Evolutionary conservation across 2,888 invertebrate genomes (phyloP).

Genomic region (Harpalus rubripes): DNA sequence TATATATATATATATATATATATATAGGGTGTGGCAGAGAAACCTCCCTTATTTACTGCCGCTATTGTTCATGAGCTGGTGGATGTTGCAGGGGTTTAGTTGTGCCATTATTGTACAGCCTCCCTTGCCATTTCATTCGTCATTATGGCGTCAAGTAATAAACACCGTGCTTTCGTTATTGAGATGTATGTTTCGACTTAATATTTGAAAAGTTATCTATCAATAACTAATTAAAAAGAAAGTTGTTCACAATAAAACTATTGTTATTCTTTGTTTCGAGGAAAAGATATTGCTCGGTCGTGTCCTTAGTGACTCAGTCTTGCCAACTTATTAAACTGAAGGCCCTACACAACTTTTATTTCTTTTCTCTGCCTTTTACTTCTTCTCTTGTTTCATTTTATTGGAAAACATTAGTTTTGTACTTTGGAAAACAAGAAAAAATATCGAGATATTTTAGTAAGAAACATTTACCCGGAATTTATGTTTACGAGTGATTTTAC

Average conservation of each 20-base stretch:
- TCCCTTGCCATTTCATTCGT: no score
- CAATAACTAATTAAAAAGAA: slow-evolving; percentile 40
- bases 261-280: slow-evolving; percentile 21
- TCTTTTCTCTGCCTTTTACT: slow-evolving; percentile 23
- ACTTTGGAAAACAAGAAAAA: slow-evolving; percentile 4
- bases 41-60: no score
- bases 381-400: slow-evolving; percentile 17
- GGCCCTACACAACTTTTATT: slow-evolving; percentile 38
- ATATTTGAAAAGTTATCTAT: slow-evolving; percentile 2
- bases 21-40: no score
- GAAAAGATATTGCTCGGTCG: slow-evolving; percentile 40
- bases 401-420: slow-evolving; percentile 33
- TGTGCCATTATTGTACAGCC: no score
- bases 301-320: slow-evolving; percentile 23
- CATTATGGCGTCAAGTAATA: no score
- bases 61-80: no score
- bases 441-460: neutral
- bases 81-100: no score
- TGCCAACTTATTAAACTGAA: slow-evolving; percentile 40
- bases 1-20: no score
- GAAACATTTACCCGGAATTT: neutral
- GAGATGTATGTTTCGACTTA: no score
- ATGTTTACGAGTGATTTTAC: no score
- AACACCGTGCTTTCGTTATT: no score
- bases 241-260: slow-evolving; percentile 8